A percentile compares a stretch with the other conserved stretches of the same genome.
These are phyloP conservation scores for Heliconius himera DNA, from an alignment of 1,140 invertebrate species.

Conservation along the genomic window DNA sequence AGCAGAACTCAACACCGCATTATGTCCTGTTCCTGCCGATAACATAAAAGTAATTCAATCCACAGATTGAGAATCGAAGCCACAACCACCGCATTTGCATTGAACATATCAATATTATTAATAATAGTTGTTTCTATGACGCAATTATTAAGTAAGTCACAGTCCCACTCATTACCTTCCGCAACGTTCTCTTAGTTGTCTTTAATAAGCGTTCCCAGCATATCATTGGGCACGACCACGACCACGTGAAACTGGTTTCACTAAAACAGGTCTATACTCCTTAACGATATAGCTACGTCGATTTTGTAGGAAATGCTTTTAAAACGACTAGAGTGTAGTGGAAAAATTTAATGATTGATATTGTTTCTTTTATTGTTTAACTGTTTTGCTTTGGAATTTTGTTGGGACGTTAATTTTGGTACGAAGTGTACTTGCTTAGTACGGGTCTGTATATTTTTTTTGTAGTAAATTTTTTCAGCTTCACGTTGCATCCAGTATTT, in stretches of 20 bases:
- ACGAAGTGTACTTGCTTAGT: background rate
- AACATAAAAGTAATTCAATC: background rate
- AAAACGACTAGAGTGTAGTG: background rate
- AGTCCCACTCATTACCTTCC: background rate
- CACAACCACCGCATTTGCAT: background rate
- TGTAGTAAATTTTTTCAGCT: too few relatives aligned
- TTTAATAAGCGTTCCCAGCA: background rate
- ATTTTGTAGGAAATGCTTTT: conserved; percentile 3
- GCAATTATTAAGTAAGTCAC: background rate
- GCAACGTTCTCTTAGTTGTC: background rate
- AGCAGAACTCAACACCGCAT: too few relatives aligned
- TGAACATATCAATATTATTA: background rate
- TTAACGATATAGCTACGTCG: background rate
- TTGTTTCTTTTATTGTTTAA: background rate
- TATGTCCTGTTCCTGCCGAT: too few relatives aligned
- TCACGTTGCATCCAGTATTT: too few relatives aligned
- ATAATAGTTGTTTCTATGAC: background rate
- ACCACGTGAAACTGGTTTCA: background rate
- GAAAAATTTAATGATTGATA: background rate
- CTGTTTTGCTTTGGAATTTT: background rate
- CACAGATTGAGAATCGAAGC: too few relatives aligned
- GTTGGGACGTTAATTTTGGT: background rate
- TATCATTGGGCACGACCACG: background rate
- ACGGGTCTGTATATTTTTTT: too few relatives aligned
- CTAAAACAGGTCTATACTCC: conserved; percentile 5